Evolutionary conservation across 2,888 invertebrate species (phyloP).

Genomic region (Tetrapedia diversipes): DNA sequence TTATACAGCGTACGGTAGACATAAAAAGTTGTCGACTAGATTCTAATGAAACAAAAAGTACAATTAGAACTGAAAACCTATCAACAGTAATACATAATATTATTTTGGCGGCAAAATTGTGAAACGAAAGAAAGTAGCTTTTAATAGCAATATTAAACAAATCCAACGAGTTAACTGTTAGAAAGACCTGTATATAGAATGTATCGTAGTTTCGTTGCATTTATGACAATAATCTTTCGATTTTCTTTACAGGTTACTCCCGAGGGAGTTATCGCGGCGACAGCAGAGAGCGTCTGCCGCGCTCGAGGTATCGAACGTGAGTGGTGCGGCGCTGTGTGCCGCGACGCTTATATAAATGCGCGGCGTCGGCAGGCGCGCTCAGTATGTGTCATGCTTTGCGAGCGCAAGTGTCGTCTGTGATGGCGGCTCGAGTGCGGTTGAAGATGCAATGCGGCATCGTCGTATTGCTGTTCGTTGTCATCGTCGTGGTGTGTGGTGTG

Average conservation of each 20-base stretch:
- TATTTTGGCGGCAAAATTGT: too few relatives aligned
- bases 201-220: not conserved
- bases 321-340: slow-evolving; percentile 66
- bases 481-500: slow-evolving; percentile 75
- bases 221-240: slow-evolving; percentile 45
- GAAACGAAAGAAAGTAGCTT: too few relatives aligned
- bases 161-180: too few relatives aligned
- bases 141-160: too few relatives aligned
- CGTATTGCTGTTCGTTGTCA: slow-evolving; percentile 72
- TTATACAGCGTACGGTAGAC: too few relatives aligned
- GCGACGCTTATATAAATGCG: slow-evolving; percentile 75
- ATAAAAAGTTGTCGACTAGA: too few relatives aligned
- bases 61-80: too few relatives aligned
- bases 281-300: slow-evolving; percentile 57
- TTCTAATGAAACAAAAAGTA: too few relatives aligned
- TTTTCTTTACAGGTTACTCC: slow-evolving; percentile 64
- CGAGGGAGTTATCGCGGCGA: slow-evolving; percentile 63
- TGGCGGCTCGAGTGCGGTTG: slow-evolving; percentile 81
- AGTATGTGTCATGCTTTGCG: slow-evolving; percentile 80
- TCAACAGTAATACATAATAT: too few relatives aligned
- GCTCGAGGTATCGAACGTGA: slow-evolving; percentile 68
- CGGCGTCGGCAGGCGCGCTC: slow-evolving; percentile 72
- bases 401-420: slow-evolving; percentile 75
- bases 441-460: slow-evolving; percentile 79
- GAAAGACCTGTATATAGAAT: not conserved